These are phyloP conservation scores for Drosophila paulistorum DNA, from an alignment of 1,140 invertebrate species.

Conservation along the genomic window DNA sequence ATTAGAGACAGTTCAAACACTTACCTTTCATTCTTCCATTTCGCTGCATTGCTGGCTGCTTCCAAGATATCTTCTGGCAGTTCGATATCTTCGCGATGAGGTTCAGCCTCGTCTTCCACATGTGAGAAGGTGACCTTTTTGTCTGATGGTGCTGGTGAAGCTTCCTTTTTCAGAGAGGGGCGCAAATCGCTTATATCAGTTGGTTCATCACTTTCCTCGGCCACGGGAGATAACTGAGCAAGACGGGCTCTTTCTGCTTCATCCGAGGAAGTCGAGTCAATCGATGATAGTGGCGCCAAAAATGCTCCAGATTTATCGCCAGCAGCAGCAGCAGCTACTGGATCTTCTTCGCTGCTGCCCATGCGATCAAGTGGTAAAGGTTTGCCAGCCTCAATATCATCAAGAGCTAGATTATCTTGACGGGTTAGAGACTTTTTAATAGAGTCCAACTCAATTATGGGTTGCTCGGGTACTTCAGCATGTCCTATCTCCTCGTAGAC, in stretches of 20 bases:
- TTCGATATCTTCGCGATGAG: conserved; percentile 77
- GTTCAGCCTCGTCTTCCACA: conserved; percentile 80
- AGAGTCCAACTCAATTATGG: conserved; percentile 55
- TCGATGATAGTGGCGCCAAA: conserved; percentile 75
- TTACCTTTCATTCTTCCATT: conserved; percentile 69
- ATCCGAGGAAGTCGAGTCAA: conserved; percentile 80
- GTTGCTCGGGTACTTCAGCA: conserved; percentile 60
- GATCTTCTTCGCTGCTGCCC: conserved; percentile 82
- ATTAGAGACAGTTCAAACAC: conserved; percentile 29
- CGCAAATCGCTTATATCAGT: conserved; percentile 41
- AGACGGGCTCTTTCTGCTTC: conserved; percentile 62
- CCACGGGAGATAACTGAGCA: conserved; percentile 63
- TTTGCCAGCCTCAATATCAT: conserved; percentile 70
- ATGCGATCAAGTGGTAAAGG: conserved; percentile 73
- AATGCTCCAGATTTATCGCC: conserved; percentile 39
- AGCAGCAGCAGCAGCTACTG: conserved; percentile 41
- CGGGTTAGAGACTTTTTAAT: conserved; percentile 68
- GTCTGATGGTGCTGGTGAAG: conserved; percentile 77
- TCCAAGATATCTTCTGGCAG: conserved; percentile 70
- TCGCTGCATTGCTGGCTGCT: conserved; percentile 60
- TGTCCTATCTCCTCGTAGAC: conserved; percentile 85
- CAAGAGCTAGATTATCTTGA: conserved; percentile 61
- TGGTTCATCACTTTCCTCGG: conserved; percentile 74
- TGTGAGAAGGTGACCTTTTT: conserved; percentile 83
- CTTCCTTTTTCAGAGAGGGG: conserved; percentile 70